These are phyloP conservation scores for Coelogynopora nodosa DNA, from an alignment of 2,888 invertebrate genomes.

Conservation along the genomic window DNA sequence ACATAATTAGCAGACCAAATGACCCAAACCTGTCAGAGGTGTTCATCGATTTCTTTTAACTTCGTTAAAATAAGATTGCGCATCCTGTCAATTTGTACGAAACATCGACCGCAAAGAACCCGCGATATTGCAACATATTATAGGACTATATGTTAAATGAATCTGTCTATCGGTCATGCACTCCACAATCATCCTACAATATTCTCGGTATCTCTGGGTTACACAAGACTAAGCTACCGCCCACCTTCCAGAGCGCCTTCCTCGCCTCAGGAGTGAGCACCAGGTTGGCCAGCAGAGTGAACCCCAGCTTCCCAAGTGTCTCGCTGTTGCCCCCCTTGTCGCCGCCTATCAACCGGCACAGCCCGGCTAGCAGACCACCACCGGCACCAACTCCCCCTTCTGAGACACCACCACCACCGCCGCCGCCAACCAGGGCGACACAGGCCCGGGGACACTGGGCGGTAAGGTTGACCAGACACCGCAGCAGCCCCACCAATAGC, in stretches of 20 bases:
- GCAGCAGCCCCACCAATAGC: not conserved
- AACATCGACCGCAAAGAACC: too few relatives aligned
- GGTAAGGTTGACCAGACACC: not conserved
- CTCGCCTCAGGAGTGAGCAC: not conserved
- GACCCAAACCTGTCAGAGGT: too few relatives aligned
- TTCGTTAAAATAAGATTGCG: too few relatives aligned
- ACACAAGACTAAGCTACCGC: not conserved
- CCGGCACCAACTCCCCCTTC: not conserved
- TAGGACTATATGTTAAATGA: not conserved
- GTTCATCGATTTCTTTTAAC: too few relatives aligned
- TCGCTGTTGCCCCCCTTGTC: not conserved
- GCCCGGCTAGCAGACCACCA: not conserved
- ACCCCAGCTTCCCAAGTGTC: not conserved
- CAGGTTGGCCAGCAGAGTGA: not conserved
- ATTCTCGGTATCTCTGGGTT: not conserved
- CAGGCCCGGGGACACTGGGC: not conserved
- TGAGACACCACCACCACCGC: not conserved
- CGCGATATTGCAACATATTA: too few relatives aligned
- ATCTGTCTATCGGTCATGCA: not conserved
- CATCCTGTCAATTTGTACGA: too few relatives aligned
- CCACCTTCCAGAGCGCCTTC: not conserved
- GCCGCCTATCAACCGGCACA: too few relatives aligned
- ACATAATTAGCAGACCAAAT: too few relatives aligned
- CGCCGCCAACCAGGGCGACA: not conserved
- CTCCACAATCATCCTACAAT: not conserved